These are phyloP conservation scores for Ashinkailepas kermadecensis DNA, from an alignment of 2,888 invertebrate species.

Conservation along the genomic window DNA sequence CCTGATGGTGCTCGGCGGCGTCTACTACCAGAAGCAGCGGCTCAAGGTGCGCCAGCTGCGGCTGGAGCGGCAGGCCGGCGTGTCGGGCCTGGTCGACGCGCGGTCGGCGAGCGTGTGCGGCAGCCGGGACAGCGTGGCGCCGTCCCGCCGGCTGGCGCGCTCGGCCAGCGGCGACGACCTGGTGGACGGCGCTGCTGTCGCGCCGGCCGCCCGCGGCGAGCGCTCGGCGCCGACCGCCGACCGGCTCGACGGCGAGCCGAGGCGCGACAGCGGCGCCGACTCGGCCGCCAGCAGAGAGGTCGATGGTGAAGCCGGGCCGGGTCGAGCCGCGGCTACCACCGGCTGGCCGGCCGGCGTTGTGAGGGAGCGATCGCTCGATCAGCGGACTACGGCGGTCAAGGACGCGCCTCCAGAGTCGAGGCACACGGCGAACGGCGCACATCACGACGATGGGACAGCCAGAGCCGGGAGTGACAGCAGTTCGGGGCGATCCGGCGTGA, in stretches of 20 bases:
- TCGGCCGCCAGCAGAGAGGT: neutral
- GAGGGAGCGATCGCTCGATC: neutral
- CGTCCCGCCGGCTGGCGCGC: neutral
- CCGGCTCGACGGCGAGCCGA: neutral
- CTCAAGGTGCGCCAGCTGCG: slow-evolving; percentile 26
- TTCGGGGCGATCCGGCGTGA: neutral
- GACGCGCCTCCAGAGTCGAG: neutral
- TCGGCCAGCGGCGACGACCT: slow-evolving; percentile 17
- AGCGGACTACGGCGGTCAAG: neutral
- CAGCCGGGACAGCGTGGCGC: neutral
- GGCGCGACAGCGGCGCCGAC: neutral
- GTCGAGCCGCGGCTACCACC: neutral
- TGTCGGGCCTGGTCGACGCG: neutral
- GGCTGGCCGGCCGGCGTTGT: neutral
- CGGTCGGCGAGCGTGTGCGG: neutral
- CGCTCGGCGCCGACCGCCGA: neutral
- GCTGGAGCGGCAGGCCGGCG: neutral
- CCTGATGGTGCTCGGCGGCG: slow-evolving; percentile 56
- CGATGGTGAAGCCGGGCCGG: neutral
- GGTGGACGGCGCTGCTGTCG: neutral
- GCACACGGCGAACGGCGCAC: neutral
- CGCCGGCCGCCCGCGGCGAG: neutral
- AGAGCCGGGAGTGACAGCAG: neutral
- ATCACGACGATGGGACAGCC: neutral
- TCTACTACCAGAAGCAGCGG: slow-evolving; percentile 53